Evolutionary conservation across 2,888 invertebrate species (phyloP).

Genomic region (Melikaiella ostensackeni): DNA sequence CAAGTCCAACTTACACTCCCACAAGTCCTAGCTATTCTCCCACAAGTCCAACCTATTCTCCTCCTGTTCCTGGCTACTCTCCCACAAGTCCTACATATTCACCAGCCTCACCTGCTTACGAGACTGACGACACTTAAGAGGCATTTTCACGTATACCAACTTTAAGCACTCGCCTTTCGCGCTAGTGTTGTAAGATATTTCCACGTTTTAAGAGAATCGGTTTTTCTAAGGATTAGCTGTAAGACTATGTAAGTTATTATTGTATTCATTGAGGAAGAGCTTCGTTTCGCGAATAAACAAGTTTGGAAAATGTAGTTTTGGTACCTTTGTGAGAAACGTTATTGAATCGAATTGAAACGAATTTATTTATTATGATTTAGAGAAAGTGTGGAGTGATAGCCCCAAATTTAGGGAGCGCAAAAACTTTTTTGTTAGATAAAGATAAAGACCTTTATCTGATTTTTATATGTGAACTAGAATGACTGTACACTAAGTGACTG

Average conservation of each 20-base stretch:
- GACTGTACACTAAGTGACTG: no score
- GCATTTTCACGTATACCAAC: not conserved
- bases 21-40: conserved; percentile 89
- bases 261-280: conserved; percentile 7
- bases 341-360: conserved; percentile 18
- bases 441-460: no score
- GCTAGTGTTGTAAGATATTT: conserved; percentile 27
- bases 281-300: conserved; percentile 15
- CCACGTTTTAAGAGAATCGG: not conserved
- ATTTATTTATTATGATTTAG: conserved; percentile 14
- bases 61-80: conserved; percentile 82
- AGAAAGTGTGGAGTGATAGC: not conserved
- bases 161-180: not conserved
- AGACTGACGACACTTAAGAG: conserved; percentile 78
- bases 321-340: not conserved
- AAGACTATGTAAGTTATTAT: conserved; percentile 32
- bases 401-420: no score
- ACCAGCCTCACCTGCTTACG: conserved; percentile 84
- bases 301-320: not conserved
- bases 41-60: conserved; percentile 88
- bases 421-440: no score
- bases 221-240: conserved; percentile 10
- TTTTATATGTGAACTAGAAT: no score
- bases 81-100: conserved; percentile 82
- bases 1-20: conserved; percentile 79